These are phyloP conservation scores for Lycophotia porphyrea DNA, from an alignment of 2,888 invertebrate genomes.

Conservation along the genomic window DNA sequence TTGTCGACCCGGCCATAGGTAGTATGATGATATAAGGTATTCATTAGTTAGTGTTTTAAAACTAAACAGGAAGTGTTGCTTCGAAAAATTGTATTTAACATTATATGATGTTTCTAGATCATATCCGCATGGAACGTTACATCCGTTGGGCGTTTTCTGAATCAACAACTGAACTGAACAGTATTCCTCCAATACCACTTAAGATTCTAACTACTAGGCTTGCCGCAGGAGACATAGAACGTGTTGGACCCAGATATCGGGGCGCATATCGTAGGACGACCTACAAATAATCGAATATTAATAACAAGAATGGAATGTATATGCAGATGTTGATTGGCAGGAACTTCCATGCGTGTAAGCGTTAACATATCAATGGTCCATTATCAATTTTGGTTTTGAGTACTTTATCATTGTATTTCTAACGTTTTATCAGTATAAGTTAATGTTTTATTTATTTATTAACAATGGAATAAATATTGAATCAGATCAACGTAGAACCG, in stretches of 20 bases:
- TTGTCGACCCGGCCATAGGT: slow-evolving; percentile 79
- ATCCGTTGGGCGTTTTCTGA: slow-evolving; percentile 86
- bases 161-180: slow-evolving; percentile 71
- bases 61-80: not conserved
- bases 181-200: slow-evolving; percentile 77
- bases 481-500: not conserved
- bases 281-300: slow-evolving; percentile 65
- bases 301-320: not conserved
- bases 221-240: slow-evolving; percentile 85
- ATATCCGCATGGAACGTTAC: slow-evolving; percentile 86
- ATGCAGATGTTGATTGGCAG: not conserved
- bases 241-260: slow-evolving; percentile 80
- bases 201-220: slow-evolving; percentile 79
- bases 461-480: not conserved
- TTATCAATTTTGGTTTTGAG: no score
- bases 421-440: not conserved
- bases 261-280: slow-evolving; percentile 64
- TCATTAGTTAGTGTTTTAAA: not conserved
- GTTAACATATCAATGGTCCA: not conserved
- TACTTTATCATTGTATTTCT: not conserved
- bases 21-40: not conserved
- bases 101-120: slow-evolving; percentile 74
- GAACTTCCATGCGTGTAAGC: not conserved
- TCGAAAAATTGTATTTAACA: not conserved
- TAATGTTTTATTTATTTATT: not conserved